Base-by-base conservation (phyloP, 2,797 vertebrate genomes). In the Schizopygopsis malacanthus region DNA sequence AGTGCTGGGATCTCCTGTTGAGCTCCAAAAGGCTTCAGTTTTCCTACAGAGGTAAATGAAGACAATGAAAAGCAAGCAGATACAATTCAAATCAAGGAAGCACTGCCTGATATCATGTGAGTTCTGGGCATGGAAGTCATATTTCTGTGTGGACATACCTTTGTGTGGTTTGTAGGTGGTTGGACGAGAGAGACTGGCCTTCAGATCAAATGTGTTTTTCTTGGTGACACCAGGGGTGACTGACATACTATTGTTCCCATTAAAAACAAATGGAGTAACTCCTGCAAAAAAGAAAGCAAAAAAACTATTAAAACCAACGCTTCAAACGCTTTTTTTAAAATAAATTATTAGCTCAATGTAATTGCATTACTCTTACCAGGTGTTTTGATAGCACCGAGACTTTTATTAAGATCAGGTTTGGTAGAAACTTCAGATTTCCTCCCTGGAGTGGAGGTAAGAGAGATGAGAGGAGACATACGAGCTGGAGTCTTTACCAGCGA, bases 151-250 rank as follows among this genome's bases (percentile, higher is more conserved):
- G 0, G 15, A 28, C 87, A 8, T 91, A 99, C 98, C 98, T 95
- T 93, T 96, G 73, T 99, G 97, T 20, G 98, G 98, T 91, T 97
- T 96, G 89, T 99, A 99, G 56, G 33, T 67, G 87, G 99, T 97
- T 0, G 97, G 97, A 71, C 96, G 96, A 5, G 97, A 95, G 85
- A 99, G 96, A 89, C 98, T 99, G 43, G 96, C 97, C 94, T 98
- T 95, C 87, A 99, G 95, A 88, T 99, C 96, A 93, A 99, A 99
- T 0, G 37, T 61, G 2, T 91, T 81, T 89, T 97, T 98, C 91
- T 95, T 97, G 9, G 93, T 96, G 1, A 93, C 92, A 3, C 93
- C 93, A 1, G 96, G 95, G 13, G 97, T 96, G 72, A 89, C 87
- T 1, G 54, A 72, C 15, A 83, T 9, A 56, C 91, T 95, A 0